Conservation (phyloP, 2,113 vertebrate species). For the Colistium nudipinnis region DNA sequence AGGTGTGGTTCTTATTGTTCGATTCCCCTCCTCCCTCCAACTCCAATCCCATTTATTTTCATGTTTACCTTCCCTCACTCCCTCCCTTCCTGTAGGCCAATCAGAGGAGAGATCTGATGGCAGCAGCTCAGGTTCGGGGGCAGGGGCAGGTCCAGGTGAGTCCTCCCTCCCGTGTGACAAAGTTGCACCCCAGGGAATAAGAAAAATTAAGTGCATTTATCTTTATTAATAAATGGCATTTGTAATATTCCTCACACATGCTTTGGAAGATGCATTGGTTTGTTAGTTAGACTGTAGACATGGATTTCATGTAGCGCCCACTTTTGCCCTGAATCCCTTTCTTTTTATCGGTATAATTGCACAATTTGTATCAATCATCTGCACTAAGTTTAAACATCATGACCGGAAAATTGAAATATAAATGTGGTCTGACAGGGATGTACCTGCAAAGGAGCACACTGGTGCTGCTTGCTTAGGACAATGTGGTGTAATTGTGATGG, state of each 20-base stretch:
- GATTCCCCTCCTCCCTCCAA: conserved; percentile 48
- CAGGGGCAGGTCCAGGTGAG: conserved; percentile 84
- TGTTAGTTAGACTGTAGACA: neutral
- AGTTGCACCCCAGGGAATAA: conserved; percentile 30
- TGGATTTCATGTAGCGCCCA: neutral
- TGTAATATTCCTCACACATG: conserved; percentile 17
- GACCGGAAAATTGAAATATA: neutral
- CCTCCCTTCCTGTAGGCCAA: conserved; percentile 83
- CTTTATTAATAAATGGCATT: neutral
- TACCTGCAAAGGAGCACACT: neutral
- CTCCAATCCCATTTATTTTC: conserved; percentile 65
- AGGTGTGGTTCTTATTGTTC: conserved; percentile 64
- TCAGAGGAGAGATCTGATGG: conserved; percentile 85
- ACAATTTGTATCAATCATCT: neutral
- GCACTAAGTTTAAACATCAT: neutral
- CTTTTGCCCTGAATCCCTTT: neutral
- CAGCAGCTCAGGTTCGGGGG: conserved; percentile 80
- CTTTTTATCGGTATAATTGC: neutral
- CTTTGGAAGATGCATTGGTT: conserved; percentile 10
- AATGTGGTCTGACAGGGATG: neutral
- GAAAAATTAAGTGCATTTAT: conserved; percentile 19
- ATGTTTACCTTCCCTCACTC: conserved; percentile 79
- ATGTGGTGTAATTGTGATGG: neutral
- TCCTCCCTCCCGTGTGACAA: conserved; percentile 59
- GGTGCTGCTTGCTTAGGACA: neutral